Percentiles rank a stretch among this genome's conserved stretches.
Evolutionary conservation across 2,888 invertebrate genomes (phyloP).

Genomic region (Lepetodrilus schrolli): DNA sequence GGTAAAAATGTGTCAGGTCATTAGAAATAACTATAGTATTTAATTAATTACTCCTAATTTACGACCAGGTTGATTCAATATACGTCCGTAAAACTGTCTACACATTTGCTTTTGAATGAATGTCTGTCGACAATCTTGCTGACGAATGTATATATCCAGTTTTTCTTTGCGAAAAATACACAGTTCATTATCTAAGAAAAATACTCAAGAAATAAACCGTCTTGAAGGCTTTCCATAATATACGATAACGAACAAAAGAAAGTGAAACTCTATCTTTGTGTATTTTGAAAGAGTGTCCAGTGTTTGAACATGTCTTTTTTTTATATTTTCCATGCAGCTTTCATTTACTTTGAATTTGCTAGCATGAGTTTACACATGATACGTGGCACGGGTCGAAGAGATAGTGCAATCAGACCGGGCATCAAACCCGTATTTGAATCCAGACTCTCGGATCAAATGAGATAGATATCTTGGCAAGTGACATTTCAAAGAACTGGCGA

Average conservation of each 20-base stretch:
- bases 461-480: neutral
- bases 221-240: too few species aligned
- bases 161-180: neutral
- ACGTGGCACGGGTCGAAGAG: neutral
- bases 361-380: neutral
- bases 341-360: neutral
- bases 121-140: too few species aligned
- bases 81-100: too few species aligned
- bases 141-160: too few species aligned
- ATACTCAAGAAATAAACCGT: constrained; percentile 1
- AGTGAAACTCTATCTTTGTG: neutral
- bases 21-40: too few species aligned
- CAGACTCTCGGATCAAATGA: neutral
- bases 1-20: too few species aligned
- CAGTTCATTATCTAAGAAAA: neutral
- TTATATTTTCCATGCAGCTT: neutral
- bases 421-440: neutral
- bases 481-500: constrained; percentile 1
- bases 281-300: constrained; percentile 5
- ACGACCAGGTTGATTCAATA: too few species aligned
- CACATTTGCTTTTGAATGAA: too few species aligned
- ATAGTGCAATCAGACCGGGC: neutral
- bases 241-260: constrained; percentile 21
- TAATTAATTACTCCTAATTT: too few species aligned
- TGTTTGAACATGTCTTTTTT: constrained; percentile 13